Evolutionary conservation across 1,140 invertebrate species (phyloP).

Genomic region (Drosophila bifasciata): DNA sequence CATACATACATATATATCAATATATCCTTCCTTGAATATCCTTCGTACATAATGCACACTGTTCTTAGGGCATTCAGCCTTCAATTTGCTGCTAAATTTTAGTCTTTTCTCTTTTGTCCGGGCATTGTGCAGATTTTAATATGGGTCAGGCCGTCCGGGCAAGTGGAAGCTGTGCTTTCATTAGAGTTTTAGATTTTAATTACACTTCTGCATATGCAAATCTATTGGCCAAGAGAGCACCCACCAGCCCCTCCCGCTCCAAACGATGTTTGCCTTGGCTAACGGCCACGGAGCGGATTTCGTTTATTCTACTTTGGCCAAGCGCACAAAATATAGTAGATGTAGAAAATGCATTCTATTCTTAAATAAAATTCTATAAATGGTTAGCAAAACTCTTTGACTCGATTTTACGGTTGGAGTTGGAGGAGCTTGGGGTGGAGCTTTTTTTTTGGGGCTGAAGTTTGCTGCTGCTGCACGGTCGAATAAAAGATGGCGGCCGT

Average conservation of each 20-base stretch:
- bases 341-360: slow-evolving; percentile 55
- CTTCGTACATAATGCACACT: no score
- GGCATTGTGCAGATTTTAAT: slow-evolving; percentile 22
- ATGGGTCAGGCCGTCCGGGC: slow-evolving; percentile 49
- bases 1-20: no score
- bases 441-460: background rate
- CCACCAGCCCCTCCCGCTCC: background rate
- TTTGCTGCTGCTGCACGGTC: slow-evolving; percentile 20
- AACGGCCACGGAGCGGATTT: slow-evolving; percentile 29
- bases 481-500: slow-evolving; percentile 77
- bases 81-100: background rate
- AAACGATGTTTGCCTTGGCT: slow-evolving; percentile 29
- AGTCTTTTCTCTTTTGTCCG: background rate
- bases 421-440: background rate
- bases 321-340: slow-evolving; percentile 17
- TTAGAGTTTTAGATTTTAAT: slow-evolving; percentile 67
- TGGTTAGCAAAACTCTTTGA: slow-evolving; percentile 36
- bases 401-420: background rate
- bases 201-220: slow-evolving; percentile 62
- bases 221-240: slow-evolving; percentile 3
- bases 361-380: slow-evolving; percentile 46
- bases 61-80: slow-evolving; percentile 1
- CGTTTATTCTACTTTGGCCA: slow-evolving; percentile 49
- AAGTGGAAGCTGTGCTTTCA: slow-evolving; percentile 51
- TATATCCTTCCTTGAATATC: background rate